Evolutionary conservation across 2,113 vertebrate species (phyloP).

Genomic region (Gila orcuttii): DNA sequence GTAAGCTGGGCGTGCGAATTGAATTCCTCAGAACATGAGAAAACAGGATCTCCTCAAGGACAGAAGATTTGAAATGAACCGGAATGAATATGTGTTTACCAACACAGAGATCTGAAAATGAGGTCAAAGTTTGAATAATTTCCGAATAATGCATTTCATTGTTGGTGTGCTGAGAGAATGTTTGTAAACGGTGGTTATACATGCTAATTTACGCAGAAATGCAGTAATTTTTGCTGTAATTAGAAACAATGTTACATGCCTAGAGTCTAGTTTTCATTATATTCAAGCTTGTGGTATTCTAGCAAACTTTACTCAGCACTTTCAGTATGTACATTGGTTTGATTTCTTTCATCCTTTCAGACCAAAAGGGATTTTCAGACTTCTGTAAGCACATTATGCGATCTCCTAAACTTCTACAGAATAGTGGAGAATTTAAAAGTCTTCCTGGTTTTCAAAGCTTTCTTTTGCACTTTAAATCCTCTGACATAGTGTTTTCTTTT

Average conservation of each 20-base stretch:
- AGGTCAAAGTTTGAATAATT: not conserved
- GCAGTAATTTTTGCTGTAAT: conserved; percentile 27
- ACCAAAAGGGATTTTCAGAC: conserved; percentile 5
- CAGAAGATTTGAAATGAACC: not conserved
- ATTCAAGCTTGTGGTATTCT: not conserved
- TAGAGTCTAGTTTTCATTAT: not conserved
- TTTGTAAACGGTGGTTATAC: not conserved
- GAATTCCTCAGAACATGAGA: not conserved
- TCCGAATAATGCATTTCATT: conserved; percentile 22
- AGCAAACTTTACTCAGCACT: not conserved
- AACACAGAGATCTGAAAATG: conserved; percentile 3
- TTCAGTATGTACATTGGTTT: not conserved
- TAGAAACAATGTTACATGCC: not conserved
- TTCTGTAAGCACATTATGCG: conserved; percentile 3
- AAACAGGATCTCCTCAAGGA: conserved; percentile 23
- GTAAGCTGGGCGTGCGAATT: not conserved
- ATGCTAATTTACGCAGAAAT: conserved; percentile 46
- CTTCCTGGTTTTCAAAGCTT: not conserved
- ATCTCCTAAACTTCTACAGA: not conserved
- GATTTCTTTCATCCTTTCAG: not conserved
- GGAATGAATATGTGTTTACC: not conserved
- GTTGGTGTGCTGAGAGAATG: not conserved
- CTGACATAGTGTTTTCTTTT: not conserved
- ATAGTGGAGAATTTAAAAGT: not conserved
- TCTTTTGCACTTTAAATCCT: too few relatives aligned